Base-by-base conservation (phyloP, 2,797 vertebrate species). In the Nyctalus aviator region DNA sequence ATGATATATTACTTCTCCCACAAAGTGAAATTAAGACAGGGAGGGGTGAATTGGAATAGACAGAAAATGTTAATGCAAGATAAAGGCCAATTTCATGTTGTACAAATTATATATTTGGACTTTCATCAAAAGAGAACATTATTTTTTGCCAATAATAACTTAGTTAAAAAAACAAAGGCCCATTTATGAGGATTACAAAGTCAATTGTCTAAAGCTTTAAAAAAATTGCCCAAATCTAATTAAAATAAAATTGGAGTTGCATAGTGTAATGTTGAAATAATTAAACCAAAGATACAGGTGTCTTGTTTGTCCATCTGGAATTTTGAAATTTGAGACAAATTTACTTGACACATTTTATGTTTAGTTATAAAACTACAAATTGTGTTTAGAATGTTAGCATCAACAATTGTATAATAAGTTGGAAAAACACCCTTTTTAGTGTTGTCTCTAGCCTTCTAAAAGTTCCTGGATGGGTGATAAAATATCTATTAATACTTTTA, bases 401-500 rank as follows among this genome's bases (percentile, higher is more conserved):
- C 32, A 90, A 66, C 18, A 91, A 89, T 35, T 75, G 23, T 3
- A 44, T 72, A 44, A 18, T 85, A 73, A 76, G 32, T 64, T 79
- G 89, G 55, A 89, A 89, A 77, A 32, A 6, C 1, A 5, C 8
- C 25, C 2, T 50, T 88, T 94, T 82, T 77, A 41, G 1, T 89
- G n/a, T 50, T 41, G 77, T 78, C 8, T 53, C 35, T 78, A 84
- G 18, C 2, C 14, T 91, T 90, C 71, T 18, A 91, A 81, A 95
- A 93, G 37, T 89, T 95, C 37, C 91, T 89, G 12, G 37, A 82
- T 77, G 35, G 15, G 37, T 30, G 91, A 90, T 85, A 91, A 95
- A 94, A 93, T 93, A 20, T 78, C 44, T 87, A 92, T 95, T 94
- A 91, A 94, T 85, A 92, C 20, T 93, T 95, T 95, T 41, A 84